Percentiles rank a stretch among this genome's conserved stretches.
phyloP scores from a whole-genome alignment of 2,113 vertebrate species.

The Melanerpes aurifrons region DNA sequence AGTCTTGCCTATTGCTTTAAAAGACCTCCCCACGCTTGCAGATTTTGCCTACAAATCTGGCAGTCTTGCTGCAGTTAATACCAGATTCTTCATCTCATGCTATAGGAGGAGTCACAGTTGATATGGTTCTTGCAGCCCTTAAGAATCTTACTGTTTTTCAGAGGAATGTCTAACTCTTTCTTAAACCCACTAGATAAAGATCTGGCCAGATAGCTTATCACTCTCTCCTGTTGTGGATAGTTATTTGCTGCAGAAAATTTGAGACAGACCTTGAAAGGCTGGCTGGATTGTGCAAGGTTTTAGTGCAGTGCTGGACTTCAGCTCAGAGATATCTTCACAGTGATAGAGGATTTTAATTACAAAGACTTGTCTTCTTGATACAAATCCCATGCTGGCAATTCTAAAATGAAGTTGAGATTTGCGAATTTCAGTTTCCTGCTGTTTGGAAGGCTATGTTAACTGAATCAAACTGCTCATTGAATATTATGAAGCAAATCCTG shows the following conservation, averaged over 20 bases:
- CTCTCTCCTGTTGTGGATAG: not conserved
- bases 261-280: not conserved
- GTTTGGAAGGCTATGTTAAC: conserved; percentile 22
- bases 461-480: not conserved
- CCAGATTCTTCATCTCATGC: not conserved
- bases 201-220: not conserved
- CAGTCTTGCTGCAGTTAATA: not conserved
- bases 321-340: not conserved
- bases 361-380: not conserved
- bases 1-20: not conserved
- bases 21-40: not conserved
- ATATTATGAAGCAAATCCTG: not conserved
- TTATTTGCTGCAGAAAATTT: not conserved
- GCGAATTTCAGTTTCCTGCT: not conserved
- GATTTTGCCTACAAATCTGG: not conserved
- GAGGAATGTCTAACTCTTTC: not conserved
- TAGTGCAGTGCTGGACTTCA: not conserved
- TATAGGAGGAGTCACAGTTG: not conserved
- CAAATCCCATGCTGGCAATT: not conserved
- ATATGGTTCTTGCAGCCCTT: not conserved
- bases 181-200: not conserved
- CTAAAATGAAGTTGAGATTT: not conserved
- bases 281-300: not conserved
- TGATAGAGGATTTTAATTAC: not conserved
- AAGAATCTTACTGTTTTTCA: not conserved